Conservation (phyloP, 2,888 invertebrate genomes). For the Apamea sordens region DNA sequence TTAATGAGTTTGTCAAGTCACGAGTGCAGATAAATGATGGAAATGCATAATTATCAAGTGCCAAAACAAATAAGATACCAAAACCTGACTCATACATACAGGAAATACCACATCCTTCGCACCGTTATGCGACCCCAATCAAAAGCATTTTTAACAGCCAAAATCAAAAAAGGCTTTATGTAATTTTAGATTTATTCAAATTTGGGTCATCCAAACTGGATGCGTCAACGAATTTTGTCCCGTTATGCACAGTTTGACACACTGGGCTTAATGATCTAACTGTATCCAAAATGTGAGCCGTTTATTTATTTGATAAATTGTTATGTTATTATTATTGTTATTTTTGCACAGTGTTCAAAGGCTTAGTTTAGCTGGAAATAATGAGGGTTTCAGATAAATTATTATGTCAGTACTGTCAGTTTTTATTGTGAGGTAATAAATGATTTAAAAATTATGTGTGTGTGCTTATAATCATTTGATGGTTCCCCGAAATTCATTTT, state of each 20-base stretch:
- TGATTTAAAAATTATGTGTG: slow-evolving; percentile 41
- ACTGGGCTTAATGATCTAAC: slow-evolving; percentile 67
- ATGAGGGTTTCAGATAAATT: slow-evolving; percentile 38
- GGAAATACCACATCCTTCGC: slow-evolving; percentile 48
- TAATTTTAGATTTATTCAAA: slow-evolving; percentile 63
- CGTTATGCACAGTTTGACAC: slow-evolving; percentile 66
- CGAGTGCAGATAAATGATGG: background rate
- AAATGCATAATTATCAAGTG: slow-evolving; percentile 6
- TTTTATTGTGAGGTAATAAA: slow-evolving; percentile 48
- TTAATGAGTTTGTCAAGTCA: background rate
- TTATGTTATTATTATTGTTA: too few species aligned
- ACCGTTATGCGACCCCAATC: slow-evolving; percentile 63
- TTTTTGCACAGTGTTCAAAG: slow-evolving; percentile 37
- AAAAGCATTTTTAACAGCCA: slow-evolving; percentile 47
- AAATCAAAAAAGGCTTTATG: slow-evolving; percentile 61
- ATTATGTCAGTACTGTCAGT: slow-evolving; percentile 30
- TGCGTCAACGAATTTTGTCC: slow-evolving; percentile 56
- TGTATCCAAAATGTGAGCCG: slow-evolving; percentile 34
- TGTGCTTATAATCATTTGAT: slow-evolving; percentile 12
- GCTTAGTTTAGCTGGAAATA: slow-evolving; percentile 34
- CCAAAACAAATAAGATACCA: slow-evolving; percentile 18
- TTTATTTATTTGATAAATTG: slow-evolving; percentile 50
- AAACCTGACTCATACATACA: slow-evolving; percentile 48
- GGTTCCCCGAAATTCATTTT: slow-evolving; percentile 28
- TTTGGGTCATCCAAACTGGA: slow-evolving; percentile 65